Evolutionary conservation across 2,113 vertebrate species (phyloP).

Genomic region (Zosterops pallidus): DNA sequence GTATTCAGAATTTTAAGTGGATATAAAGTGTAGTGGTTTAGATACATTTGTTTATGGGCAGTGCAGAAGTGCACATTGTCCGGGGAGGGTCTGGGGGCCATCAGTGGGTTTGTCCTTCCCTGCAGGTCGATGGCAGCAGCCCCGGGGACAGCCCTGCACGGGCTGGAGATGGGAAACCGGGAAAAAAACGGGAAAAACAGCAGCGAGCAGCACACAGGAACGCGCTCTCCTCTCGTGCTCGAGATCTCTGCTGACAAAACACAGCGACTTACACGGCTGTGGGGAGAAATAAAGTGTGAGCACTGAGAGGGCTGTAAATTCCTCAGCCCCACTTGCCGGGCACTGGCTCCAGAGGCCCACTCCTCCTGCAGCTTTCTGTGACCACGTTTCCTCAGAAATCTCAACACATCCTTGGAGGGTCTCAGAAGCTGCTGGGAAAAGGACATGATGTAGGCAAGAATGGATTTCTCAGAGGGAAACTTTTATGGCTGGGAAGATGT

Average conservation of each 20-base stretch:
- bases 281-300: conserved; percentile 23
- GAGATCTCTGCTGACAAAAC: background rate
- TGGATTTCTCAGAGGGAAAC: background rate
- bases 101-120: background rate
- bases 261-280: background rate
- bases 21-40: conserved; percentile 48
- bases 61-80: conserved; percentile 35
- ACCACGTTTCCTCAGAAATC: background rate
- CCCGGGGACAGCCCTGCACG: too few relatives aligned
- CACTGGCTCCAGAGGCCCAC: background rate
- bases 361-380: background rate
- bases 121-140: background rate
- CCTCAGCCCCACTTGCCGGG: background rate
- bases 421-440: background rate
- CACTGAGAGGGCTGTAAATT: conserved; percentile 19
- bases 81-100: background rate
- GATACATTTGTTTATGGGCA: conserved; percentile 52
- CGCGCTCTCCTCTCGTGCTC: background rate
- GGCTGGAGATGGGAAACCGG: background rate
- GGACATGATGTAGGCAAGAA: background rate
- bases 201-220: background rate
- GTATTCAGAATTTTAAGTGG: conserved; percentile 64
- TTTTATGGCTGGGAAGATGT: background rate
- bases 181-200: background rate
- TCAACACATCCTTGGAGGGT: fast-evolving